A percentile compares a stretch with the other conserved stretches of the same genome.
phyloP scores from a whole-genome alignment of 2,113 vertebrate species.

The Alethe diademata region DNA sequence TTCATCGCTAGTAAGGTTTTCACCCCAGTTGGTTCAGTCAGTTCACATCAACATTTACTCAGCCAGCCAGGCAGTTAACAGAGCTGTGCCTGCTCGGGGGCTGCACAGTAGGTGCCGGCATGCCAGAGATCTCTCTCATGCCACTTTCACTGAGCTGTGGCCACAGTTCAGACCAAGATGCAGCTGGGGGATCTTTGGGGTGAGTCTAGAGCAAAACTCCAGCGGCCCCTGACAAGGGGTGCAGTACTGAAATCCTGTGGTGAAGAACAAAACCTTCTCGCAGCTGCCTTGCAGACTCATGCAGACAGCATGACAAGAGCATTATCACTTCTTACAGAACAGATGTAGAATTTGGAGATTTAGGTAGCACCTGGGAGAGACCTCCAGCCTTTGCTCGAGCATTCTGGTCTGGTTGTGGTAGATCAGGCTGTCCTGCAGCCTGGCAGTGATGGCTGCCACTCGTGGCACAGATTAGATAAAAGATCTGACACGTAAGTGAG shows the following conservation, averaged over 20 bases:
- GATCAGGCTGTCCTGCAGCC: not conserved
- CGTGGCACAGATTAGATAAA: not conserved
- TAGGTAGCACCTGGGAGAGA: not conserved
- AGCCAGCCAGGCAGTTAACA: not conserved
- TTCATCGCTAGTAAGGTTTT: not conserved
- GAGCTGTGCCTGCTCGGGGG: not conserved
- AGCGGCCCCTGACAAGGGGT: not conserved
- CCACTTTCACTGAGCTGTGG: not conserved
- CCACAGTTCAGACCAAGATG: not conserved
- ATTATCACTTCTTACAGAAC: not conserved
- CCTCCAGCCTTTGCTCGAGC: not conserved
- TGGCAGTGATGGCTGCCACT: not conserved
- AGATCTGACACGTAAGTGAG: not conserved
- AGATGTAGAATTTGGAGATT: not conserved
- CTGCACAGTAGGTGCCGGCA: not conserved
- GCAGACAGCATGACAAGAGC: accelerated
- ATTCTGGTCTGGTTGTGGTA: not conserved
- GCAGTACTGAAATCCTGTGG: accelerated
- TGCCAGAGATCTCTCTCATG: not conserved
- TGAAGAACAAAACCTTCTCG: not conserved
- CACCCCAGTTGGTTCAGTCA: not conserved
- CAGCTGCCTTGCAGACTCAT: not conserved
- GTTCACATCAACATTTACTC: not conserved
- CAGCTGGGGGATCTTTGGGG: not conserved
- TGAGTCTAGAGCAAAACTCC: not conserved